Conservation (phyloP, 1,140 invertebrate genomes). For the Drosophila sp. region DNA sequence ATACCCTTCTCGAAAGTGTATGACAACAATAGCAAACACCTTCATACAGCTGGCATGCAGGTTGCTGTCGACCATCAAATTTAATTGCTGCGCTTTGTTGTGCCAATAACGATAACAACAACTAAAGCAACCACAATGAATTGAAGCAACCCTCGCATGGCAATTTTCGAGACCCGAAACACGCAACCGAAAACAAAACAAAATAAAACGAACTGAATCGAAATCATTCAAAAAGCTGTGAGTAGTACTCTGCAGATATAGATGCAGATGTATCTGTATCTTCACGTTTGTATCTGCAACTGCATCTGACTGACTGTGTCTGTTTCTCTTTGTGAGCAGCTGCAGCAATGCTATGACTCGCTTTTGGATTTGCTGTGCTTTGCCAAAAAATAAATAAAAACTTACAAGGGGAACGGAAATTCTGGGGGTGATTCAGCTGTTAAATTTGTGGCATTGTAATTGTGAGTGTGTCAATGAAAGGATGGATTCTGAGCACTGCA, state of each 20-base stretch:
- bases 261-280: conserved; percentile 14
- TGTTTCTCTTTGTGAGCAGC: conserved; percentile 34
- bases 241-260: background rate
- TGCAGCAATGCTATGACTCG: conserved; percentile 16
- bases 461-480: conserved; percentile 27
- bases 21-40: conserved; percentile 25
- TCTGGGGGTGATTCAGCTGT: conserved; percentile 31
- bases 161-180: conserved; percentile 48
- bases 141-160: conserved; percentile 62
- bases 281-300: conserved; percentile 1
- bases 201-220: conserved; percentile 23
- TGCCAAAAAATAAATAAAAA: conserved; percentile 5
- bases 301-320: background rate
- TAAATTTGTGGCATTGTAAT: conserved; percentile 20
- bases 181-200: conserved; percentile 57
- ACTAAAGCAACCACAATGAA: conserved; percentile 44
- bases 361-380: conserved; percentile 4
- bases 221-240: conserved; percentile 17
- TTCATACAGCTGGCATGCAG: conserved; percentile 50
- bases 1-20: conserved; percentile 2
- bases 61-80: conserved; percentile 61
- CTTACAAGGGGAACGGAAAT: conserved; percentile 5
- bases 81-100: conserved; percentile 76
- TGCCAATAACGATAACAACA: conserved; percentile 66
- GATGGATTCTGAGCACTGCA: conserved; percentile 14